A percentile compares a stretch with the other conserved stretches of the same genome.
Evolutionary conservation across 2,113 vertebrate genomes (phyloP).

Genomic region (Lutjanus erythropterus): DNA sequence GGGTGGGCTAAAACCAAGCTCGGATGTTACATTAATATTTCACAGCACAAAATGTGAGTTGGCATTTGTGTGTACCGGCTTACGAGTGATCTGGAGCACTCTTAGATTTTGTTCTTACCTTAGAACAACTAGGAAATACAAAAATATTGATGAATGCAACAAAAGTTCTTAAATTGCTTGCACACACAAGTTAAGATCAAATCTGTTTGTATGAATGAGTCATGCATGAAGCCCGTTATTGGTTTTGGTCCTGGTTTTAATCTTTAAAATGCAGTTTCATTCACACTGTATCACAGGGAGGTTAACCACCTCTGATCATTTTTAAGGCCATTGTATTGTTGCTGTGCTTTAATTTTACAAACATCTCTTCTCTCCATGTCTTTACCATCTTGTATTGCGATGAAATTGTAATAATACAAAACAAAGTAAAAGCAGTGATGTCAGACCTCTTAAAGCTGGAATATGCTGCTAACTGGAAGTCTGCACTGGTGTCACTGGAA

Average conservation of each 20-base stretch:
- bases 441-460: constrained; percentile 7
- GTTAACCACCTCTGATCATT: background rate
- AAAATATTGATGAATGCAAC: too few species aligned
- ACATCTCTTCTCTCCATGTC: constrained; percentile 16
- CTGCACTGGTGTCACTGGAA: constrained; percentile 9
- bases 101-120: too few species aligned
- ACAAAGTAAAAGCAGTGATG: background rate
- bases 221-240: too few species aligned
- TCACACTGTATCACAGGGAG: background rate
- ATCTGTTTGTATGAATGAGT: too few species aligned
- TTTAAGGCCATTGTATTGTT: background rate
- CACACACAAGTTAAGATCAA: too few species aligned
- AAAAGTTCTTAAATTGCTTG: too few species aligned
- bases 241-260: background rate
- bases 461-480: background rate
- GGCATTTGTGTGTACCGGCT: too few species aligned
- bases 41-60: too few species aligned
- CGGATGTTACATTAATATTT: too few species aligned
- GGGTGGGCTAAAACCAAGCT: too few species aligned
- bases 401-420: background rate
- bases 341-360: background rate
- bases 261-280: background rate
- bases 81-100: too few species aligned
- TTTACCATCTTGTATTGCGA: background rate
- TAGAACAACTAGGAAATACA: too few species aligned